Evolutionary conservation across 2,888 invertebrate genomes (phyloP).

Genomic region (Parascotia fuliginaria): DNA sequence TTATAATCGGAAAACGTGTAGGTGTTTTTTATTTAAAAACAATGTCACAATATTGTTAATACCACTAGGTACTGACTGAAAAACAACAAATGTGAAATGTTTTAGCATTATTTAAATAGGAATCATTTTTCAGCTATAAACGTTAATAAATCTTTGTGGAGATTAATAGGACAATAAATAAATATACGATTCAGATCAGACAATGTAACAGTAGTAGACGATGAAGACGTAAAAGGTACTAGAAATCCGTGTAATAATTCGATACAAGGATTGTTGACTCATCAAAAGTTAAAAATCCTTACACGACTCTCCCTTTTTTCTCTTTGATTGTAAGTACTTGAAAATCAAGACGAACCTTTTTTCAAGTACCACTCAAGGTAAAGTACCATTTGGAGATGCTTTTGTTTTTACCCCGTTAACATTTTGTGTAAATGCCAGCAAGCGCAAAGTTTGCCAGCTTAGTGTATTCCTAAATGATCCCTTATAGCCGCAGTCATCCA

Average conservation of each 20-base stretch:
- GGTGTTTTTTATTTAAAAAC: not conserved
- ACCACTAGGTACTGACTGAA: not conserved
- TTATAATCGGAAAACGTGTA: not conserved
- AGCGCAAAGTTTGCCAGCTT: slow-evolving; percentile 22
- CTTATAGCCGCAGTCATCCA: slow-evolving; percentile 26
- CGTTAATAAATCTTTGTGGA: slow-evolving; percentile 14
- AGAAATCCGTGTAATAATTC: not conserved
- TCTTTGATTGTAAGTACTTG: not conserved
- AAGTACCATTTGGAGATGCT: slow-evolving; percentile 1
- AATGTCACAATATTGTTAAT: not conserved
- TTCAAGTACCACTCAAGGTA: slow-evolving; percentile 1
- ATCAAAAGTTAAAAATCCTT: not conserved
- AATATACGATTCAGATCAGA: slow-evolving; percentile 30
- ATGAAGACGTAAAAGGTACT: not conserved
- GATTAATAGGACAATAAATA: slow-evolving; percentile 30
- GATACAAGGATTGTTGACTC: not conserved
- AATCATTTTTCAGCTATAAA: slow-evolving; percentile 29
- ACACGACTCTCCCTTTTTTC: not conserved
- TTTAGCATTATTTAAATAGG: slow-evolving; percentile 25
- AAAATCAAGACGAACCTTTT: not conserved
- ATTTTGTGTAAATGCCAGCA: slow-evolving; percentile 33
- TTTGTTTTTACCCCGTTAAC: slow-evolving; percentile 11
- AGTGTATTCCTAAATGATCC: slow-evolving; percentile 40
- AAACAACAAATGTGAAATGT: slow-evolving; percentile 15
- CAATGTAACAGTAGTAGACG: not conserved